Conservation (phyloP, 2,113 vertebrate genomes). For the Seriola quinqueradiata region DNA sequence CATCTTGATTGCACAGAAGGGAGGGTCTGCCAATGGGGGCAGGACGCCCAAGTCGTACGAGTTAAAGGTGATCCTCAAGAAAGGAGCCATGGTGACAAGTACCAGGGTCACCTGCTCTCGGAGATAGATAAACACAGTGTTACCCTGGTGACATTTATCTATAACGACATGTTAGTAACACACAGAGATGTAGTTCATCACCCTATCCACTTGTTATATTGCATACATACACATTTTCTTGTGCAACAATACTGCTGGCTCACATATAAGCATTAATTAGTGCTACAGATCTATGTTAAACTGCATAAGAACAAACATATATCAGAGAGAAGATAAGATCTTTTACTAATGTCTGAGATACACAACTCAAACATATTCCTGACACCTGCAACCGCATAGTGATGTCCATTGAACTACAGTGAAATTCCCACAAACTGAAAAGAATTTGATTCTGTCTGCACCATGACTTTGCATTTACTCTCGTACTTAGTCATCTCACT, state of each 20-base stretch:
- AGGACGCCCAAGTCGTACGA: slow-evolving; percentile 91
- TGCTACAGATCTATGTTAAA: neutral
- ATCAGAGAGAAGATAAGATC: neutral
- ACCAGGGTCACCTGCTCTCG: slow-evolving; percentile 61
- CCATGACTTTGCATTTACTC: slow-evolving; percentile 4
- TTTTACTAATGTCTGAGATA: neutral
- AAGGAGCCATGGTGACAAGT: slow-evolving; percentile 90
- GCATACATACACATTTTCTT: slow-evolving; percentile 3
- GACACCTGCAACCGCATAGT: neutral
- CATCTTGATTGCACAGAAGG: slow-evolving; percentile 97
- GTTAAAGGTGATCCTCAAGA: slow-evolving; percentile 95
- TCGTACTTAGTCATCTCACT: slow-evolving; percentile 5
- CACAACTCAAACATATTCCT: slow-evolving; percentile 8
- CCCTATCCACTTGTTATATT: neutral
- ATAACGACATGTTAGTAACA: slow-evolving; percentile 15
- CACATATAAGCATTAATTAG: neutral
- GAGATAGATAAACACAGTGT: slow-evolving; percentile 24
- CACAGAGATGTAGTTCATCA: slow-evolving; percentile 1
- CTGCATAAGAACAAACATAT: neutral
- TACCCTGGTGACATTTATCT: slow-evolving; percentile 20
- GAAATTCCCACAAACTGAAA: neutral
- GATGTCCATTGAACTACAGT: neutral
- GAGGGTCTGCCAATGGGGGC: slow-evolving; percentile 82
- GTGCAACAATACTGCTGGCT: neutral
- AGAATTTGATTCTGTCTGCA: neutral